Base-by-base conservation (phyloP, 2,797 vertebrate genomes). In the Sarcophilus harrisii region DNA sequence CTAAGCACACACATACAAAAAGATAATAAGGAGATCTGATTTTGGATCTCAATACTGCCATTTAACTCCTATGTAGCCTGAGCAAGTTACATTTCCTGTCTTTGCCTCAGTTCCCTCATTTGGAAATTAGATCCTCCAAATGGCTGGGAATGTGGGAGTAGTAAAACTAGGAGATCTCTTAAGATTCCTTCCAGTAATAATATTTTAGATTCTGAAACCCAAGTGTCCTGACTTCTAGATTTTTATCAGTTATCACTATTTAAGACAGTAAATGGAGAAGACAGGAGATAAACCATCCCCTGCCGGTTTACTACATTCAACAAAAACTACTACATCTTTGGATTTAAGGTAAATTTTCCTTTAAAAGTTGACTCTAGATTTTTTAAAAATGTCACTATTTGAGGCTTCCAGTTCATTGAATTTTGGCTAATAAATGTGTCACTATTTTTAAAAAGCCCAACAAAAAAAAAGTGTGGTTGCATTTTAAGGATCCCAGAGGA, bases 131-230 rank as follows among this genome's bases (percentile, higher is more conserved):
- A 55, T 55, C 58, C 49, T 14, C 52, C 24, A 12, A 6, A 58
- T 4, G n/a, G 18, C 66, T 45, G 24, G 14, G 1, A 2, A 0
- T 0, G 3, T 18, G 32, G 10, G 52, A 28, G 1, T 6, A 28
- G 87, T 10, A 1, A 1, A 66, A 49, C 1, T 0, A 18, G n/a
- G 18, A 81, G 2, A 81, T 38, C 8, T 81, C 66, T n/a, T 81
- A 24, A 81, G 38, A 87, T 45, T 24, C 73, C 73, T 87, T 87
- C 73, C 10, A 49, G 21, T 45, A 45, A 38, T 27, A 45, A 87
- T 27, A 49, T 27, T 49, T 3, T 87, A 87, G 38, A 49, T 81
- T 24, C 73, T 45, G 38, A 12, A 81, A 45, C 38, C 38, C 73
- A 87, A 87, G 38, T 27, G 38, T 87, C 38, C 24, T 18, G 21